These are phyloP conservation scores for Stenolophus ochropezus DNA, from an alignment of 2,888 invertebrate species.

Conservation along the genomic window DNA sequence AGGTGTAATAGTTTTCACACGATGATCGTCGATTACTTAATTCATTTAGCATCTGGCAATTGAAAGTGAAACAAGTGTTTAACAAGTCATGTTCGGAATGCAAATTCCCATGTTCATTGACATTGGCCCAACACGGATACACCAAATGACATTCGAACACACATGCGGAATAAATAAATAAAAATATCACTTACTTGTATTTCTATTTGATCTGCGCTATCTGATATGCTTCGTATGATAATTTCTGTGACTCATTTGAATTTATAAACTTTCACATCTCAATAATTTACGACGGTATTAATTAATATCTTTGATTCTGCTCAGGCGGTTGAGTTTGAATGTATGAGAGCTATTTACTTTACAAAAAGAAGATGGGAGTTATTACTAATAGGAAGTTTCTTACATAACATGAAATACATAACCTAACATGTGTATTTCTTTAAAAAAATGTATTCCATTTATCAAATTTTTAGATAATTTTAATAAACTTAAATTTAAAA, in stretches of 20 bases:
- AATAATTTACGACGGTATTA: conserved; percentile 53
- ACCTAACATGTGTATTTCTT: no score
- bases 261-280: conserved; percentile 57
- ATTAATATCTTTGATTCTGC: conserved; percentile 50
- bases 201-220: conserved; percentile 41
- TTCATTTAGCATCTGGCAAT: not conserved
- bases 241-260: conserved; percentile 56
- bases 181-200: conserved; percentile 36
- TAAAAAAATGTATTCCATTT: no score
- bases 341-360: not conserved
- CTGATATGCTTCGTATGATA: conserved; percentile 43
- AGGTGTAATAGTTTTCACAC: no score
- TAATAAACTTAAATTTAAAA: no score
- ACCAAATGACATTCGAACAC: conserved; percentile 34
- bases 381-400: no score
- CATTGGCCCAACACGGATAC: conserved; percentile 50
- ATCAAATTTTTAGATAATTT: no score
- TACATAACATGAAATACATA: no score
- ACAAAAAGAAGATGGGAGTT: not conserved
- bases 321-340: conserved; percentile 3
- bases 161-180: conserved; percentile 46
- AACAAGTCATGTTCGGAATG: not conserved
- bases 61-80: not conserved
- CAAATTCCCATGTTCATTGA: conserved; percentile 29
- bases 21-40: not conserved